Conservation (phyloP, 2,797 vertebrate genomes). For the Rhinoraja longicauda region DNA sequence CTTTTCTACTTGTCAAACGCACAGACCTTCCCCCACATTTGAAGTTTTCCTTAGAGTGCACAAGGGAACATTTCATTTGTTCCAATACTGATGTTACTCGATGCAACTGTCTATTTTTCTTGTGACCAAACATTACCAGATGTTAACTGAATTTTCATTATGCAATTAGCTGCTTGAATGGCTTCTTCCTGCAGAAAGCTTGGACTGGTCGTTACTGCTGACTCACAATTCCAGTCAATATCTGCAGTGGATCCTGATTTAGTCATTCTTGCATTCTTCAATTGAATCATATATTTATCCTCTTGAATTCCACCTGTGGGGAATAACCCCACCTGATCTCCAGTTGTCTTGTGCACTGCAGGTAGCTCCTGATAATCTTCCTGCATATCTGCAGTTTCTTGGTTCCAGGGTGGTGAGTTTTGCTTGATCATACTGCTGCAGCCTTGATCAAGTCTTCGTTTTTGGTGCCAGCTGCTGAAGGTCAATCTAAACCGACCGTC, state of each 20-base stretch:
- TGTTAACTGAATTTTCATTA: background rate
- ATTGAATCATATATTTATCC: background rate
- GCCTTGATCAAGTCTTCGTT: background rate
- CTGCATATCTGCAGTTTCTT: background rate
- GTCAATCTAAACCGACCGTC: constrained; percentile 86
- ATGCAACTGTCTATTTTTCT: background rate
- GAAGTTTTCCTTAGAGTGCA: too few relatives aligned
- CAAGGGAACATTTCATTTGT: background rate
- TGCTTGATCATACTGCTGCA: background rate
- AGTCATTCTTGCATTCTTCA: background rate
- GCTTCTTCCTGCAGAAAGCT: background rate
- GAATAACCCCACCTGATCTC: background rate
- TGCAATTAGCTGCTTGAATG: background rate
- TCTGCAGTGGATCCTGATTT: background rate
- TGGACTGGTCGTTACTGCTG: too few relatives aligned
- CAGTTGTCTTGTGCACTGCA: background rate
- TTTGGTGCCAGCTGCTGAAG: background rate
- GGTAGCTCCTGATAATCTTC: background rate
- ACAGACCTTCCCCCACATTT: background rate
- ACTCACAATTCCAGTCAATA: background rate
- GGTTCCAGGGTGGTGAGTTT: too few relatives aligned
- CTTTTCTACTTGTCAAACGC: background rate
- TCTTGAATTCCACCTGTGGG: background rate
- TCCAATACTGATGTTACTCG: background rate
- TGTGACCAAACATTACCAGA: background rate